A percentile compares a stretch with the other conserved stretches of the same genome.
Conservation (phyloP, 2,113 vertebrate genomes). For the Dissostichus mawsoni region DNA sequence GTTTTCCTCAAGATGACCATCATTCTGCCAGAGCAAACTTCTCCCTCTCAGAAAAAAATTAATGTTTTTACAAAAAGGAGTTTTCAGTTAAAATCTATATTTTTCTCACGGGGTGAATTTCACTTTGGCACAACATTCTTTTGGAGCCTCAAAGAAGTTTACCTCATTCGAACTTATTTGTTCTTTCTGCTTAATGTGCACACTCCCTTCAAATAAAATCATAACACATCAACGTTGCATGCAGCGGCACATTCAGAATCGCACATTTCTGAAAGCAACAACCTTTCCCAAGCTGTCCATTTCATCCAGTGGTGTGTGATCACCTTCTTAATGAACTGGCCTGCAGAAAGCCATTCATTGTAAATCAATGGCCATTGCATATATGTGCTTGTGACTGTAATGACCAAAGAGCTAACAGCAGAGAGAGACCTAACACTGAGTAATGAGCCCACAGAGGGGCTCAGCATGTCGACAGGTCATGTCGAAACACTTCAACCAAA, state of each 20-base stretch:
- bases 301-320: conserved; percentile 72
- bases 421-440: conserved; percentile 65
- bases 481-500: conserved; percentile 40
- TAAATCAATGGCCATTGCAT: conserved; percentile 80
- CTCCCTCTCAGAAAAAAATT: conserved; percentile 4
- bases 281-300: conserved; percentile 44
- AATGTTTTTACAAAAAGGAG: neutral
- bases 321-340: conserved; percentile 73
- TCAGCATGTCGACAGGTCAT: conserved; percentile 25
- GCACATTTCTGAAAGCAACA: conserved; percentile 30
- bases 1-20: conserved; percentile 51
- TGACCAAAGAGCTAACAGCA: conserved; percentile 64
- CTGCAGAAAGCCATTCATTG: conserved; percentile 73
- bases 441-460: conserved; percentile 71
- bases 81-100: conserved; percentile 4
- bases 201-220: neutral
- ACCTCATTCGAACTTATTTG: neutral
- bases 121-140: neutral
- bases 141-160: conserved; percentile 27
- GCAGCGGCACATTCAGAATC: neutral
- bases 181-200: neutral
- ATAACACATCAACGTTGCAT: neutral
- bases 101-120: neutral
- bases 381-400: conserved; percentile 68
- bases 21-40: conserved; percentile 10